Evolutionary conservation across 2,888 invertebrate species (phyloP), one percentile per base, ranked within the genome.

Genomic region (Phyto melanocephala): DNA sequence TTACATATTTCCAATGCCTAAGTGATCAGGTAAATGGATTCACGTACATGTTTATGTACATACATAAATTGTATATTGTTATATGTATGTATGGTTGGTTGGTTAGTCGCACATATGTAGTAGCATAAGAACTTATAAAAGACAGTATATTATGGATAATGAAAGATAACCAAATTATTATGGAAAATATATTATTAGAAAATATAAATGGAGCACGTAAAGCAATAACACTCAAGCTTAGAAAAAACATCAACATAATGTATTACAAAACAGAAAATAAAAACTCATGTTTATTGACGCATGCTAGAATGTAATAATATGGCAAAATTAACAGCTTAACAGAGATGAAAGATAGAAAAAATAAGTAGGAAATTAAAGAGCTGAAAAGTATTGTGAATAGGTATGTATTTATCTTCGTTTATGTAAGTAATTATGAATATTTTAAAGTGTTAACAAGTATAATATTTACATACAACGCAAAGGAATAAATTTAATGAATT

Each of bases 21-120:
- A 67, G 72, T 79, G 60, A 79, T 72, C 72, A 67, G 67, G 35
- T 60, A 67, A 79, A 79, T 72, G 52, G 65, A 45, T 72, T 72
- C 67, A 72, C 72, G 79, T 79, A 72, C 78, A 50, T 22, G 37
- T 65, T 65, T 72, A 40, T 79, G 17, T n/a, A n/a, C n/a, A n/a
- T n/a, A n/a, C n/a, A n/a, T n/a, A n/a, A n/a, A n/a, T n/a, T n/a
- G n/a, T 45, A 35, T 54, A 40, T 35, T 24, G 17, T 15, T 24
- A 68, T 10, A 13, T 11, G 40, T 37, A 37, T 20, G n/a, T 50
- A 40, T 67, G 1, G 40, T 10, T 8, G 22, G 50, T 52, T n/a
- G n/a, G n/a, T n/a, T n/a, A n/a, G n/a, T n/a, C n/a, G n/a, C n/a
- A n/a, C n/a, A n/a, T n/a, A n/a, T n/a, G n/a, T n/a, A n/a, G n/a